Conservation (phyloP, 2,888 invertebrate genomes). For the Cryptus armator region DNA sequence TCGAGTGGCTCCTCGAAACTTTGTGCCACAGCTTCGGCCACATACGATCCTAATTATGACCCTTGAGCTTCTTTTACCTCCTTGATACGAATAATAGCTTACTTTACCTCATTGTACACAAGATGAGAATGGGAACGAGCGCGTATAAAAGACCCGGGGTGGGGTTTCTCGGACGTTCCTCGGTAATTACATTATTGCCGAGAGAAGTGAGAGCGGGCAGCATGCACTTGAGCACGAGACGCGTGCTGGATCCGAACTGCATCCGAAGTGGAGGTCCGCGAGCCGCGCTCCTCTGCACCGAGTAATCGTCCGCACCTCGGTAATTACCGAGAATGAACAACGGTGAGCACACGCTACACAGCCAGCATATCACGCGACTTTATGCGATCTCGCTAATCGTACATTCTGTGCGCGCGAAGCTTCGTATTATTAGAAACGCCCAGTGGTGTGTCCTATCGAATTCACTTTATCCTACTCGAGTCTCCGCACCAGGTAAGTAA, state of each 20-base stretch:
- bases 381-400: constrained; percentile 71
- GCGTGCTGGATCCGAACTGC: constrained; percentile 63
- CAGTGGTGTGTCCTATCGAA: neutral
- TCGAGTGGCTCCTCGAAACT: constrained; percentile 69
- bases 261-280: constrained; percentile 49
- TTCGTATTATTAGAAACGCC: constrained; percentile 41
- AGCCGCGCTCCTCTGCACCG: constrained; percentile 21
- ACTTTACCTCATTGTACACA: constrained; percentile 36
- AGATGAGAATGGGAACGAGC: constrained; percentile 31
- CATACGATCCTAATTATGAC: constrained; percentile 54
- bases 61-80: constrained; percentile 42
- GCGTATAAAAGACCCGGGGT: constrained; percentile 24
- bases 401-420: constrained; percentile 29
- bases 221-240: constrained; percentile 69
- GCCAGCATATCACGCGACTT: constrained; percentile 59
- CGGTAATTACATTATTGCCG: constrained; percentile 73
- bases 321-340: constrained; percentile 70
- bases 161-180: constrained; percentile 59
- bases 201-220: constrained; percentile 44
- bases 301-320: constrained; percentile 71
- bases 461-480: neutral
- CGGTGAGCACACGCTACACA: constrained; percentile 52
- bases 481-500: neutral
- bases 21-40: constrained; percentile 29
- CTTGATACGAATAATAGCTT: constrained; percentile 54